Evolutionary conservation across 1,140 invertebrate genomes (phyloP), one percentile per base, ranked within the genome.

Genomic region (Zaprionus camerounensis): DNA sequence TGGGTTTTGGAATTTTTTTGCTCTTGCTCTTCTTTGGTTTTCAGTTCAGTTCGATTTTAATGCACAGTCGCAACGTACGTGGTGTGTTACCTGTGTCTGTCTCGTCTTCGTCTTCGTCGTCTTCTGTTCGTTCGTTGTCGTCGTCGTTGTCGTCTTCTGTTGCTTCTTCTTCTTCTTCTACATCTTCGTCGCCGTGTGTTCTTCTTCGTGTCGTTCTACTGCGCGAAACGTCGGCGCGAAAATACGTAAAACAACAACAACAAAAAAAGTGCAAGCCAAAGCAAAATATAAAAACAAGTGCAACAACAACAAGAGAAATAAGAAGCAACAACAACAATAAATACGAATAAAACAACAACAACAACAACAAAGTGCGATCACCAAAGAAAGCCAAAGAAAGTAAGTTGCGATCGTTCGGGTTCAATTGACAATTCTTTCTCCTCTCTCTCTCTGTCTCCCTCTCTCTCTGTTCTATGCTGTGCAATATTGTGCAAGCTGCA

Each of bases 31-130:
- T 90, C 85, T 90, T 90, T 90, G 86, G 86, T 91, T 78, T 90
- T 90, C 79, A 90, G 85, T 90, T 90, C 82, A 90, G 85, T 90
- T 90, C 82, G 86, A 90, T 90, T 91, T 90, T 85, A 85, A 90
- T 90, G 81, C 85, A 91, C 85, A 90, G 85, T 85, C 85, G 85
- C 85, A 90, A 88, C 85, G 84, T 78, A 81, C 78, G 75, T 81
- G 46, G 49, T 66, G 26, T 24, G 44, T 36, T 86, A 84, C 80
- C 79, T 81, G 70, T 66, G 51, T 61, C 44, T 61, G 56, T 59
- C 17, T 69, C 44, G 57, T 66, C 68, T 66, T 71, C 74, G 56
- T 59, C 20, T 66, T 71, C 74, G 56, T 59, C 20, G 56, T 59
- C 31, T 41, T 22, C 44, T 26, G 24, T 62, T 65, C 66, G 53